Base-by-base conservation (phyloP, 2,888 invertebrate genomes). In the Agrotis exclamationis region DNA sequence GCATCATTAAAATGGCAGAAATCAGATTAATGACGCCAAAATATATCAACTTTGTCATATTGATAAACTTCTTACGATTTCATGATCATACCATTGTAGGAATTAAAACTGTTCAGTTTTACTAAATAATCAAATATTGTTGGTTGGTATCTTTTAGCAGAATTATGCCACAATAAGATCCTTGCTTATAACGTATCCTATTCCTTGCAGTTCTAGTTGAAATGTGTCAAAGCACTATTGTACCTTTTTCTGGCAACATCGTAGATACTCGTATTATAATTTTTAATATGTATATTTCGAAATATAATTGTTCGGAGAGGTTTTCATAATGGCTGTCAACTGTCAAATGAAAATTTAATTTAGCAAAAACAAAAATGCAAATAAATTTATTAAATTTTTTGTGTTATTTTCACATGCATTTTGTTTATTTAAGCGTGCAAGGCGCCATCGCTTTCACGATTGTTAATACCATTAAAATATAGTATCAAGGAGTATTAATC, bases 191-290 rank as follows among this genome's bases (percentile, higher is more conserved):
- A 48, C 1, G n/a, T 48, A 24, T 20, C 3, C 16, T 24, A 22
- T 11, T 62, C 7, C 51, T 63, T 79, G 53, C 45, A 63, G 58
- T 74, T 60, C 39, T 76, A 74, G 74, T 24, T 4, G 57, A 65
- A 44, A 79, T 79, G 66, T 79, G 80, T 74, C 79, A 73, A 79
- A 74, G 57, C 79, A 58, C 60, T 58, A 48, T 20, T 33, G 47
- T 57, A 48, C 47, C 57, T 47, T 58, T 62, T 66, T 11, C 22
- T 51, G 6, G 59, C 48, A 57, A 79, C 20, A 60, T 56, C 60
- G 56, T 68, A 80, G 28, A n/a, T n/a, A n/a, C n/a, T n/a, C n/a
- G 28, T 28, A 28, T 28, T 28, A 3, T 28, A 24, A 24, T 24
- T 24, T 24, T 24, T 2, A 24, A 24, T 33, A 1, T 33, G 1